Evolutionary conservation across 2,797 vertebrate species (phyloP), one percentile per base, ranked within the genome.

Genomic region (Cryptoprocta ferox): DNA sequence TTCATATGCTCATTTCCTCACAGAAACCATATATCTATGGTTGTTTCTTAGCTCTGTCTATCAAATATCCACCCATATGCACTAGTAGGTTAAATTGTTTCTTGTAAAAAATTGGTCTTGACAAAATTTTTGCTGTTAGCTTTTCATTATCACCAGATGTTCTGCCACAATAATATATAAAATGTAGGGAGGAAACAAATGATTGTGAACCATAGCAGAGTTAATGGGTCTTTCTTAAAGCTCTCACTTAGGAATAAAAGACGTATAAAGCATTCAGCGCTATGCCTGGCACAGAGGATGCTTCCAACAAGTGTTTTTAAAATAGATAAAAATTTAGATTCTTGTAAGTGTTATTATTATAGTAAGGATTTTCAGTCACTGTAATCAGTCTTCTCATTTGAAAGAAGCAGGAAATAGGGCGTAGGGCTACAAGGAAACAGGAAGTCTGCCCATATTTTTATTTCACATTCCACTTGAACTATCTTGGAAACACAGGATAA

Each of bases 401-500:
- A 97, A 98, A 97, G 95, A 96, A 97, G 79, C 96, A 97, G 97
- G 97, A 98, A 97, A 92, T 89, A 97, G 97, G 96, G 96, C 39
- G 89, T 97, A 79, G 97, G 90, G 97, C 94, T 90, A 71, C 37
- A 68, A 97, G 97, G 97, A 97, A 97, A 96, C 92, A 94, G 95
- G 97, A 98, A 97, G 90, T 95, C 93, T 91, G 71, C 94, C 75
- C 83, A 94, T 97, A 90, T 97, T 98, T 98, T 97, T 93, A 94
- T 97, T 98, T 96, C 93, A n/a, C 92, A 97, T 98, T 98, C 97
- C 92, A 97, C 94, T 97, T 97, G 59, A 95, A 91, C 85, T 98
- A 94, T 97, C 97, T 98, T 95, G 78, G 94, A 97, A 97, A 95
- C 81, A 82, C 91, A 97, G 70, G 42, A 73, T 81, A 95, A 94